phyloP scores from a whole-genome alignment of 2,888 invertebrate species.

The Agrilus cyanescens region DNA sequence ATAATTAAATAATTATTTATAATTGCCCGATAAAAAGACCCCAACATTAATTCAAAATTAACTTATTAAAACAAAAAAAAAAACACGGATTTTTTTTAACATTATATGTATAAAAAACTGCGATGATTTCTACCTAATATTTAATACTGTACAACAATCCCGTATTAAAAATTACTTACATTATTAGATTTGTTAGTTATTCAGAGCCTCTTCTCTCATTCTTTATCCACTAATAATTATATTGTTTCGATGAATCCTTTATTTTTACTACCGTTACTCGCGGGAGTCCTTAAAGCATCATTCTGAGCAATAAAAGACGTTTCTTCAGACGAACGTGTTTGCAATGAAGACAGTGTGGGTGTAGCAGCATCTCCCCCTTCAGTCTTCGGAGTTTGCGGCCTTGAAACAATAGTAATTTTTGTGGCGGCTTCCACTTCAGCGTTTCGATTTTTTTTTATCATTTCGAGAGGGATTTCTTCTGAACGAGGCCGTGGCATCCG shows the following conservation, averaged over 20 bases:
- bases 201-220: too few species aligned
- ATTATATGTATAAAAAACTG: too few species aligned
- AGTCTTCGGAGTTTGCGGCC: slow-evolving; percentile 36
- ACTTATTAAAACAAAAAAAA: too few species aligned
- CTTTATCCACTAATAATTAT: slow-evolving; percentile 19
- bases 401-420: slow-evolving; percentile 30
- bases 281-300: slow-evolving; percentile 23
- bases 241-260: slow-evolving; percentile 42
- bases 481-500: slow-evolving; percentile 60
- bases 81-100: too few species aligned
- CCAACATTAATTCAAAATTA: too few species aligned
- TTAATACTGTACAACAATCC: too few species aligned
- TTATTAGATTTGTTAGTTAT: too few species aligned
- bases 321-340: slow-evolving; percentile 50
- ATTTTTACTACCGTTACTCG: slow-evolving; percentile 16
- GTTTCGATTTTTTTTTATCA: slow-evolving; percentile 51
- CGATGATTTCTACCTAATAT: too few species aligned
- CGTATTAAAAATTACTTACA: too few species aligned
- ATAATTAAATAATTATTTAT: too few species aligned
- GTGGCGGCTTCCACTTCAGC: slow-evolving; percentile 36
- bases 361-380: slow-evolving; percentile 9
- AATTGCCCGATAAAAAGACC: too few species aligned
- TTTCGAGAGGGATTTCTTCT: slow-evolving; percentile 71
- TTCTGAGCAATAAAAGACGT: slow-evolving; percentile 64
- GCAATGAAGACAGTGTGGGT: slow-evolving; percentile 14